phyloP scores from a whole-genome alignment of 2,113 vertebrate genomes.

The Oryzias woworae region DNA sequence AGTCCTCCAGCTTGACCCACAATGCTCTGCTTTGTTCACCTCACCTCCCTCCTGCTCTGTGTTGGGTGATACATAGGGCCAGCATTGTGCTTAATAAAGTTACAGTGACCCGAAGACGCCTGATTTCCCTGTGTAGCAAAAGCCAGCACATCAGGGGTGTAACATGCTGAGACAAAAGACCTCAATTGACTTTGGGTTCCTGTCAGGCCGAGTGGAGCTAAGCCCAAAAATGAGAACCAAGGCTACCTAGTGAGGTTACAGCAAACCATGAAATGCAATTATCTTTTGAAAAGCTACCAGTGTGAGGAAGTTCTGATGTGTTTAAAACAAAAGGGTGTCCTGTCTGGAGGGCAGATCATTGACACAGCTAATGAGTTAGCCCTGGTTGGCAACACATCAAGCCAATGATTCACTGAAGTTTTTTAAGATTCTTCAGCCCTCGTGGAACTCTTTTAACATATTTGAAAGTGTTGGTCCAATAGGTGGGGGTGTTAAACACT shows the following conservation, averaged over 20 bases:
- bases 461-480: slow-evolving; percentile 9
- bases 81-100: slow-evolving; percentile 76
- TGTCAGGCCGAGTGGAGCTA: slow-evolving; percentile 25
- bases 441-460: slow-evolving; percentile 28
- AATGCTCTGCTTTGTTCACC: slow-evolving; percentile 70
- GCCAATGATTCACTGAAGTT: slow-evolving; percentile 51
- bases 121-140: slow-evolving; percentile 60
- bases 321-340: slow-evolving; percentile 45
- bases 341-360: slow-evolving; percentile 57
- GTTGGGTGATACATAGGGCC: slow-evolving; percentile 65
- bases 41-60: slow-evolving; percentile 54
- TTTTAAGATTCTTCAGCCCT: slow-evolving; percentile 37
- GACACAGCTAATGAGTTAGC: slow-evolving; percentile 58
- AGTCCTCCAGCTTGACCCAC: slow-evolving; percentile 54
- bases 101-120: slow-evolving; percentile 66
- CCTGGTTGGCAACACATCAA: slow-evolving; percentile 53
- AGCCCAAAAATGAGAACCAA: slow-evolving; percentile 13
- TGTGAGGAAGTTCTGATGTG: slow-evolving; percentile 41
- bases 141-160: slow-evolving; percentile 39
- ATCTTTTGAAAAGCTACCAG: slow-evolving; percentile 39
- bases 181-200: slow-evolving; percentile 31
- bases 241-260: slow-evolving; percentile 38
- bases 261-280: slow-evolving; percentile 46
- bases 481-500: neutral
- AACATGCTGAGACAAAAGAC: slow-evolving; percentile 51